Evolutionary conservation across 2,113 vertebrate genomes (phyloP).

Genomic region (Saguinus midas): DNA sequence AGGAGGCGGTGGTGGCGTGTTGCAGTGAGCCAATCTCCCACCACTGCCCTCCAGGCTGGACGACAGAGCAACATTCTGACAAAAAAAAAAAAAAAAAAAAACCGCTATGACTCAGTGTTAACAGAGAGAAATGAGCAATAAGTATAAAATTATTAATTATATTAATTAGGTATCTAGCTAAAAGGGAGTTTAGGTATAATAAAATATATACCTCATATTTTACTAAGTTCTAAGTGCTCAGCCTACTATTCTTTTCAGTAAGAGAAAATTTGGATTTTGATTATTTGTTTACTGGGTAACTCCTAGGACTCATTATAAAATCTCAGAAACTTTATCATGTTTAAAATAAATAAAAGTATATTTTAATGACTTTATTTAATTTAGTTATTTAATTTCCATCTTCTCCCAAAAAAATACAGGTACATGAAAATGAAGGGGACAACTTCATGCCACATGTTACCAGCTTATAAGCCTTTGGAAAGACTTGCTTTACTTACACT

Average conservation of each 20-base stretch:
- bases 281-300: background rate
- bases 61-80: too few relatives aligned
- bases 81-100: too few relatives aligned
- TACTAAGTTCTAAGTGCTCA: background rate
- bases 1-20: too few relatives aligned
- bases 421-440: background rate
- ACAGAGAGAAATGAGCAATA: background rate
- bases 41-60: too few relatives aligned
- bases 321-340: background rate
- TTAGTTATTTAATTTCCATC: background rate
- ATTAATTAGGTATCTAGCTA: background rate
- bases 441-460: background rate
- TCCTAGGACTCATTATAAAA: background rate
- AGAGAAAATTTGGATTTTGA: background rate
- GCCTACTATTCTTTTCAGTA: background rate
- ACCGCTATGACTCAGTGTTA: background rate
- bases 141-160: background rate
- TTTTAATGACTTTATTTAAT: background rate
- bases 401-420: background rate
- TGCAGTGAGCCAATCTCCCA: too few relatives aligned
- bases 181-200: background rate
- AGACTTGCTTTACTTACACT: background rate
- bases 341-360: background rate
- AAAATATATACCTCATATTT: background rate
- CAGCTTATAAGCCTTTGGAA: constrained; percentile 26